Conservation (phyloP, 30 jellyfish, hydroid and myxozoan genomes). For the Hydractinia symbiolongicarpus region DNA sequence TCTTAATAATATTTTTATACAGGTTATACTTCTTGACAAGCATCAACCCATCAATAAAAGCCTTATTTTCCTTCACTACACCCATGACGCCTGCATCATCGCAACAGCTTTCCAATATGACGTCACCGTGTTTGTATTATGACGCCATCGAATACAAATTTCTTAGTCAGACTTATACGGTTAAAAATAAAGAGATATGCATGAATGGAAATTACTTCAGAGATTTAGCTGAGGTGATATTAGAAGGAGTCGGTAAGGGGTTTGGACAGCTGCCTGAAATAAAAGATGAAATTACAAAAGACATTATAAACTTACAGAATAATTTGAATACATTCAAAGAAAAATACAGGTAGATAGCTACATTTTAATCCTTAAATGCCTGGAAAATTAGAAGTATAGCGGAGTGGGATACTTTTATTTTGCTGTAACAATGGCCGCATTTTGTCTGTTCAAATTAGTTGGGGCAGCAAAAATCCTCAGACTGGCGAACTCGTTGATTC, state of each 20-base stretch:
- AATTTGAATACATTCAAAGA: neutral
- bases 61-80: neutral
- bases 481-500: too few species aligned
- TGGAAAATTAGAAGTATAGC: too few species aligned
- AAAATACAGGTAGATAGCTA: slow-evolving; percentile 2
- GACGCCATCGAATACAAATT: neutral
- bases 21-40: neutral
- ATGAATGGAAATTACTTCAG: slow-evolving; percentile 13
- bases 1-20: too few species aligned
- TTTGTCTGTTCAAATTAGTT: too few species aligned
- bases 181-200: slow-evolving; percentile 1
- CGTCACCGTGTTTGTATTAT: slow-evolving; percentile 1
- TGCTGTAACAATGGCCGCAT: too few species aligned
- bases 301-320: neutral
- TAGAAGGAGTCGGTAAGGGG: slow-evolving; percentile 4
- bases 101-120: slow-evolving; percentile 20
- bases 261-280: neutral
- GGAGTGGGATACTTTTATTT: too few species aligned
- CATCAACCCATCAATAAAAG: neutral
- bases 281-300: slow-evolving; percentile 9
- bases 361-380: too few species aligned
- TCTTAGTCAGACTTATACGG: slow-evolving; percentile 20
- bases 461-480: too few species aligned
- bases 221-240: slow-evolving; percentile 20
- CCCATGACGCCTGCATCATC: slow-evolving; percentile 13